A percentile compares a stretch with the other conserved stretches of the same genome.
phyloP scores from a whole-genome alignment of 2,113 vertebrate genomes.

The Euleptes europaea region DNA sequence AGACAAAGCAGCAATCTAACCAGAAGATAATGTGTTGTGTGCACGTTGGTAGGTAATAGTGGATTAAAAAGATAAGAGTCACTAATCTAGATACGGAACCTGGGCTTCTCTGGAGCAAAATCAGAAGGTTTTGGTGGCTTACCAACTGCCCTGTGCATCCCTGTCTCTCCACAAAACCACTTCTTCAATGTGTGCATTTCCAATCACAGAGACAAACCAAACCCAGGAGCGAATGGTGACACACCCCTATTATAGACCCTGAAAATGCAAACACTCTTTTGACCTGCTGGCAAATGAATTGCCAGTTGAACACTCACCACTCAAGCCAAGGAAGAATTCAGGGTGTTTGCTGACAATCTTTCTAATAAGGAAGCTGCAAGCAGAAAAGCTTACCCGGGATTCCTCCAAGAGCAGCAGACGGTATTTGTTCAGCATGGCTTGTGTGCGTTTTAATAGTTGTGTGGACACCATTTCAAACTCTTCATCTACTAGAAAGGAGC shows the following conservation, averaged over 20 bases:
- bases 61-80: too few species aligned
- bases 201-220: neutral
- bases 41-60: too few species aligned
- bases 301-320: neutral
- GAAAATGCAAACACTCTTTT: neutral
- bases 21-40: too few species aligned
- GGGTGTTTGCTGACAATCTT: too few species aligned
- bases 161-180: neutral
- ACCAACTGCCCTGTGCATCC: neutral
- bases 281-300: neutral
- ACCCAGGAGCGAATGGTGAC: neutral
- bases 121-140: neutral
- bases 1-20: neutral
- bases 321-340: neutral
- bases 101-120: neutral
- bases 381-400: constrained; percentile 81
- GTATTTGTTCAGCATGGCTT: constrained; percentile 96
- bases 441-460: constrained; percentile 88
- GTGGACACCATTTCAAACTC: constrained; percentile 91
- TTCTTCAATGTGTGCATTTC: neutral
- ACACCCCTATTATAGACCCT: neutral
- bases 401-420: constrained; percentile 90
- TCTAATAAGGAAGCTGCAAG: neutral
- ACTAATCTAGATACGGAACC: neutral
- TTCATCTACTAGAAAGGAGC: constrained; percentile 83